Evolutionary conservation across 1,140 invertebrate genomes (phyloP).

Genomic region (Temnothorax curvispinosus): DNA sequence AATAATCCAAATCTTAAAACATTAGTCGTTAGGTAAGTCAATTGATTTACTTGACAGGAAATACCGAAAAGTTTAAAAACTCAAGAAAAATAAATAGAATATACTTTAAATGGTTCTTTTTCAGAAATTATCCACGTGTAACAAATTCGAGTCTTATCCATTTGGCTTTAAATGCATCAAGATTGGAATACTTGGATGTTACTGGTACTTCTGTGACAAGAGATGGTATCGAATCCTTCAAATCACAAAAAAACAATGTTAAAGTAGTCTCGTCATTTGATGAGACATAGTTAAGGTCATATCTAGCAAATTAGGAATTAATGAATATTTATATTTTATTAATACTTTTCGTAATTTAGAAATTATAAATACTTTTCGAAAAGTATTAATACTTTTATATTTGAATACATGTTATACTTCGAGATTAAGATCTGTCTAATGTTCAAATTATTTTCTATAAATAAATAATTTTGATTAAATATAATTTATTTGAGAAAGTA

Average conservation of each 20-base stretch:
- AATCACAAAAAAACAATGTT: slow-evolving; percentile 84
- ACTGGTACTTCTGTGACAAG: slow-evolving; percentile 87
- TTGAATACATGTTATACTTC: slow-evolving; percentile 5
- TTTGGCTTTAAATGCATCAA: slow-evolving; percentile 87
- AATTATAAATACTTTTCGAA: slow-evolving; percentile 25
- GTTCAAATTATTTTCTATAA: slow-evolving; percentile 20
- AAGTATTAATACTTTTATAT: slow-evolving; percentile 32
- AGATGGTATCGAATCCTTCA: slow-evolving; percentile 87
- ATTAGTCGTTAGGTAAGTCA: slow-evolving; percentile 80
- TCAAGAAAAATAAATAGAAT: not conserved
- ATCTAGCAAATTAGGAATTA: slow-evolving; percentile 31
- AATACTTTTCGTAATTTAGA: slow-evolving; percentile 20
- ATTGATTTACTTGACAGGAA: slow-evolving; percentile 16
- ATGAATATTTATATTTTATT: slow-evolving; percentile 39
- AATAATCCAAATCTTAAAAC: slow-evolving; percentile 82
- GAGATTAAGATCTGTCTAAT: not conserved
- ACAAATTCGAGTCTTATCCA: slow-evolving; percentile 89
- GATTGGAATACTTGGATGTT: slow-evolving; percentile 87
- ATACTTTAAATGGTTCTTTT: slow-evolving; percentile 60
- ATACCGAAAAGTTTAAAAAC: not conserved
- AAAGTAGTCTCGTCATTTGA: slow-evolving; percentile 84
- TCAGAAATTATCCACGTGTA: slow-evolving; percentile 88
- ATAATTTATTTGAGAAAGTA: slow-evolving; percentile 7
- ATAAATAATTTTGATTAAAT: slow-evolving; percentile 14
- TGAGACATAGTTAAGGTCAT: slow-evolving; percentile 62